Base-by-base conservation (phyloP, 2,888 invertebrate genomes). In the Sphecodes monilicornis region DNA sequence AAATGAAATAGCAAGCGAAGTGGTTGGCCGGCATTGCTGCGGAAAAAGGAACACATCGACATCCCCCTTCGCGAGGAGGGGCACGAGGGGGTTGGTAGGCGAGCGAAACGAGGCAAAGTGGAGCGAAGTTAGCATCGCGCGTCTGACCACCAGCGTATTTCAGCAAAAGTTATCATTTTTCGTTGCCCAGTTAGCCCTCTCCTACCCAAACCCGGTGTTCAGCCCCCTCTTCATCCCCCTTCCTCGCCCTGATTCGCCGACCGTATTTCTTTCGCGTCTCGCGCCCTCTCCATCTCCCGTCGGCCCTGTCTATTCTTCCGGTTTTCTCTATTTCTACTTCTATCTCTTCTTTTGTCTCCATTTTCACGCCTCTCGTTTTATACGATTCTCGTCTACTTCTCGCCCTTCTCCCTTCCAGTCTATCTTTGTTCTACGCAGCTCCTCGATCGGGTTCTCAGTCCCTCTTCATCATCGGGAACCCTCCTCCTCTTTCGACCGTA, bases 91-190 rank as follows among this genome's bases (percentile, higher is more conserved):
- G 29, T 57, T 43, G 57, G 54, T 70, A 50, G 64, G 76, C 41
- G 68, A 82, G 36, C 76, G 32, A 78, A 85, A 86, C 46, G 79
- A 84, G 72, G 83, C 79, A 88, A 91, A 92, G 64, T 50, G 73
- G 78, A 83, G 76, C 78, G 72, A 85, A 90, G 91, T 91, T 90
- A 88, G 87, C 84, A 89, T 86, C 86, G 83, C 82, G 82, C 78
- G 83, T 84, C 84, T 81, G 85, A 88, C 84, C 80, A 86, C 81
- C 70, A 82, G 85, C 83, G 82, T 90, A 87, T 90, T 91, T 83
- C 89, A 87, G 85, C 75, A 85, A 90, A 92, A 91, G 89, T 92
- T 91, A 85, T 88, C 87, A 89, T 91, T 90, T 91, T 90, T 90
- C 88, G 76, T 80, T 82, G 73, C 72, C 29, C 60, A 69, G 64